These are phyloP conservation scores for Drosophila biarmipes DNA, from an alignment of 1,140 invertebrate genomes.

Conservation along the genomic window DNA sequence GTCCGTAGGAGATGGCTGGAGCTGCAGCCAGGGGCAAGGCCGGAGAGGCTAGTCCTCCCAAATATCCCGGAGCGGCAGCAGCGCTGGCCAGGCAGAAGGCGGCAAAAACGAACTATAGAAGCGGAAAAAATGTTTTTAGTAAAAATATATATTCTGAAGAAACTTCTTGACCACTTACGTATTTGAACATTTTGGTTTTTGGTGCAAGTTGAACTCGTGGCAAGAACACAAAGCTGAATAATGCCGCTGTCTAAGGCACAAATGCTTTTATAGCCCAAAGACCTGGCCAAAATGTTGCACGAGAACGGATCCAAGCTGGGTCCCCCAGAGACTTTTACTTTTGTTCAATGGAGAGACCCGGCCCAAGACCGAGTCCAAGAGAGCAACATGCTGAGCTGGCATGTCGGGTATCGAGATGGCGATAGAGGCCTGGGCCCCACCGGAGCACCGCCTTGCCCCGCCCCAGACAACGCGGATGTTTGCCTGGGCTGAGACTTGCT, in stretches of 20 bases:
- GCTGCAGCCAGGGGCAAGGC: slow-evolving; percentile 38
- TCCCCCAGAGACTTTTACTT: slow-evolving; percentile 68
- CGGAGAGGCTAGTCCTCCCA: slow-evolving; percentile 52
- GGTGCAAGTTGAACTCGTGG: slow-evolving; percentile 38
- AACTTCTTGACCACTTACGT: slow-evolving; percentile 53
- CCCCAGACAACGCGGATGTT: slow-evolving; percentile 64
- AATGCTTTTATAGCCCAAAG: slow-evolving; percentile 77
- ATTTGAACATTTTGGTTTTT: slow-evolving; percentile 73
- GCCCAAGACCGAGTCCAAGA: slow-evolving; percentile 44
- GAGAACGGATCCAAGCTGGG: slow-evolving; percentile 33
- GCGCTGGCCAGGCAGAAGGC: slow-evolving; percentile 67
- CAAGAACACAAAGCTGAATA: slow-evolving; percentile 77
- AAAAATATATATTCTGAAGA: background rate
- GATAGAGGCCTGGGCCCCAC: slow-evolving; percentile 22
- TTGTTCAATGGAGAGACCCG: slow-evolving; percentile 47
- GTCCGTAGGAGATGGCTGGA: slow-evolving; percentile 46
- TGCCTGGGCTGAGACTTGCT: slow-evolving; percentile 21
- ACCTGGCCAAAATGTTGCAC: slow-evolving; percentile 41
- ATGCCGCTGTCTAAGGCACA: slow-evolving; percentile 51
- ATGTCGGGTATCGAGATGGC: slow-evolving; percentile 27
- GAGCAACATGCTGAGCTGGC: slow-evolving; percentile 65
- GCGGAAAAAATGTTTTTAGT: background rate
- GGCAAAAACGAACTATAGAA: slow-evolving; percentile 60
- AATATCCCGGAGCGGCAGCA: slow-evolving; percentile 73
- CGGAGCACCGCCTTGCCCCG: slow-evolving; percentile 25